Conservation (phyloP, 2,113 vertebrate species). For the Dicerorhinus sumatrensis region DNA sequence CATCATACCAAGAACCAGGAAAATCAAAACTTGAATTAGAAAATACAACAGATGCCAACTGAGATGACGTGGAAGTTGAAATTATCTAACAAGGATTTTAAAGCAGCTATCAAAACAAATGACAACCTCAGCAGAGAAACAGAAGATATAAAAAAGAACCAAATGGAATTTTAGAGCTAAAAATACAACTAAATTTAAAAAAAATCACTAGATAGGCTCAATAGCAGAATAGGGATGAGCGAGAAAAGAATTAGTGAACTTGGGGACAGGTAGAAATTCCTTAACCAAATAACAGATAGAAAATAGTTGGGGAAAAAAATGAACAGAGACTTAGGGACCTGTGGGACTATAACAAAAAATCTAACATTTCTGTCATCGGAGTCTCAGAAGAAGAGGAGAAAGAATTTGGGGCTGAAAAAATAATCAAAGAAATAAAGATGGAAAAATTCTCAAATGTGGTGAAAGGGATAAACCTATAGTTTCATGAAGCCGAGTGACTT, state of each 20-base stretch:
- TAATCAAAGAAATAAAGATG: not conserved
- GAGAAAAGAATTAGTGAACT: not conserved
- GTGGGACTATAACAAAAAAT: not conserved
- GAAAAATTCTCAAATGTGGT: not conserved
- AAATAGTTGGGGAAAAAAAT: not conserved
- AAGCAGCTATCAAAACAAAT: constrained; percentile 55
- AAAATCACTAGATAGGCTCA: constrained; percentile 1
- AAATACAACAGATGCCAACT: not conserved
- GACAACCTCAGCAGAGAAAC: constrained; percentile 30
- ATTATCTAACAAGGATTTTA: constrained; percentile 55
- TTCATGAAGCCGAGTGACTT: constrained; percentile 3
- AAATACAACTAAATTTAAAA: constrained; percentile 18
- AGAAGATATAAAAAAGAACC: not conserved
- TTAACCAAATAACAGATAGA: constrained; percentile 8
- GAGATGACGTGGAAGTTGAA: constrained; percentile 34
- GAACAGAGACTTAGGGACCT: not conserved
- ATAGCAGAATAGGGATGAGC: not conserved
- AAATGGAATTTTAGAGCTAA: constrained; percentile 49
- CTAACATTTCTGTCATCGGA: not conserved
- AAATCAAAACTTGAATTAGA: constrained; percentile 39
- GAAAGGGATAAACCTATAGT: not conserved
- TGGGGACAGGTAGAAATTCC: constrained; percentile 39
- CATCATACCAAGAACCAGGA: constrained; percentile 31
- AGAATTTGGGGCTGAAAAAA: not conserved
- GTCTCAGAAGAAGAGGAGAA: not conserved